Evolutionary conservation across 2,113 vertebrate species (phyloP).

Genomic region (Sardina pilchardus): DNA sequence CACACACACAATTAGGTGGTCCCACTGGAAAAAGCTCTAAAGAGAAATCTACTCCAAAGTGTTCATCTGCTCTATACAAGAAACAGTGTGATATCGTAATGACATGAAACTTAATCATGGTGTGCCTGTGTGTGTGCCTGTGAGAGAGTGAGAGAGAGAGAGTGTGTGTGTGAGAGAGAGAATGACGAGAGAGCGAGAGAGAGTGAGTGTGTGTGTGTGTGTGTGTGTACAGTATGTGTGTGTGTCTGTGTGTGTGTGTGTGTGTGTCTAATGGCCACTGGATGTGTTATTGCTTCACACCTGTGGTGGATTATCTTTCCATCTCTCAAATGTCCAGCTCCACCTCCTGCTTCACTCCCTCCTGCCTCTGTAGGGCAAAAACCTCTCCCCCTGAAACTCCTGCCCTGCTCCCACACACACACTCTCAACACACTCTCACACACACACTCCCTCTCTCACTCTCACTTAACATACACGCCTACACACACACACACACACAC

Average conservation of each 20-base stretch:
- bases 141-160: background rate
- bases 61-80: background rate
- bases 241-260: background rate
- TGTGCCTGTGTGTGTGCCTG: background rate
- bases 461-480: too few relatives aligned
- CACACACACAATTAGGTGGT: background rate
- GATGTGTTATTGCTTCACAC: slow-evolving; percentile 3
- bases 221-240: slow-evolving; percentile 20
- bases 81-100: background rate
- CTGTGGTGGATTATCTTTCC: slow-evolving; percentile 11
- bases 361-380: background rate
- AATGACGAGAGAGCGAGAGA: background rate
- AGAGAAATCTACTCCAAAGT: background rate
- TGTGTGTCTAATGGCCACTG: background rate
- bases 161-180: background rate
- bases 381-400: background rate
- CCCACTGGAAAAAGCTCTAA: background rate
- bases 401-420: background rate
- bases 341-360: background rate
- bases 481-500: too few relatives aligned
- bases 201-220: slow-evolving; percentile 16
- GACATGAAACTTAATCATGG: background rate
- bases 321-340: background rate
- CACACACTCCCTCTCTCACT: background rate
- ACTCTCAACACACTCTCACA: background rate